These are phyloP conservation scores for Epistrophe grossulariae DNA, from an alignment of 2,888 invertebrate genomes.

Conservation along the genomic window DNA sequence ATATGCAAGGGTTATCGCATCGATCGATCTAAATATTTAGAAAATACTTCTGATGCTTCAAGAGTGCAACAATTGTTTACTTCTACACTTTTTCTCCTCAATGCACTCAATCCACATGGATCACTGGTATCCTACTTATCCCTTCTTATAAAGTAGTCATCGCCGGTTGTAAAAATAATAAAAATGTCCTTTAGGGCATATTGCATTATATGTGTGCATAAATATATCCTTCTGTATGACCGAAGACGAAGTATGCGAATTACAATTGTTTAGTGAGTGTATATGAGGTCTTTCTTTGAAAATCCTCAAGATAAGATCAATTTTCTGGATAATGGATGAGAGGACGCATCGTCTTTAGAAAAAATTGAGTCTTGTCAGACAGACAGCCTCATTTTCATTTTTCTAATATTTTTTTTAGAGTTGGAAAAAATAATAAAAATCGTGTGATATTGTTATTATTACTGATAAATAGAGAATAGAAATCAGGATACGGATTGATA, in stretches of 20 bases:
- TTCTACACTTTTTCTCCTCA: constrained; percentile 32
- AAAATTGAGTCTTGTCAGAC: constrained; percentile 15
- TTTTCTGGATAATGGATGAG: constrained; percentile 51
- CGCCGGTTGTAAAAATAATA: constrained; percentile 54
- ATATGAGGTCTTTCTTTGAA: constrained; percentile 42
- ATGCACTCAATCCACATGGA: constrained; percentile 55
- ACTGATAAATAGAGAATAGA: constrained; percentile 57
- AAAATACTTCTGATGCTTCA: constrained; percentile 66
- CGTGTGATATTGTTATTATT: constrained; percentile 76
- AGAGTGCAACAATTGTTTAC: constrained; percentile 64
- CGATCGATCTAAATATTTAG: constrained; percentile 77
- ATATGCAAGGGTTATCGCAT: constrained; percentile 73
- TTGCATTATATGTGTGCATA: no score
- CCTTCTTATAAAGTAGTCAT: constrained; percentile 68
- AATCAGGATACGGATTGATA: constrained; percentile 55
- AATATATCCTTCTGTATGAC: constrained; percentile 42
- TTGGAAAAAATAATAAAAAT: constrained; percentile 62
- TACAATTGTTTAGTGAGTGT: constrained; percentile 56
- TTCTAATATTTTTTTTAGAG: constrained; percentile 4
- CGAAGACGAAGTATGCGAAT: constrained; percentile 59
- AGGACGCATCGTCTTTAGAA: constrained; percentile 19
- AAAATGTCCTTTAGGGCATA: constrained; percentile 66
- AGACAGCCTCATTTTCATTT: constrained; percentile 6
- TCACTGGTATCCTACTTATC: constrained; percentile 70
- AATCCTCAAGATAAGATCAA: constrained; percentile 70